Conservation (phyloP, 1,140 invertebrate species). For the Hirudo medicinalis region DNA sequence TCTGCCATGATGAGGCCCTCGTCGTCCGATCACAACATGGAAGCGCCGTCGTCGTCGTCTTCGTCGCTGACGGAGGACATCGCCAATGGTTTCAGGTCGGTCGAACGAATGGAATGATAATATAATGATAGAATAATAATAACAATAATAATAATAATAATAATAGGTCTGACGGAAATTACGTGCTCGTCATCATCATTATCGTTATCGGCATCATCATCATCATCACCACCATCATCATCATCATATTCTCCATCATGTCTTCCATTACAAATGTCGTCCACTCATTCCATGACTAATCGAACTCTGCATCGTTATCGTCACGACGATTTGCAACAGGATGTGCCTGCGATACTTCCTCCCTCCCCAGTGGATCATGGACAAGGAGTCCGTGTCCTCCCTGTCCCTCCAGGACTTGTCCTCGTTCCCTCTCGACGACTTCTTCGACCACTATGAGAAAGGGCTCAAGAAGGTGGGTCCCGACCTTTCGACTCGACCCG, state of each 20-base stretch:
- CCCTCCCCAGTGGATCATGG: constrained; percentile 40
- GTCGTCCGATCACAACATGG: not conserved
- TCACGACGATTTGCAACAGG: constrained; percentile 22
- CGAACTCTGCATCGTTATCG: not conserved
- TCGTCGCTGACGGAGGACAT: constrained; percentile 13
- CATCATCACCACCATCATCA: not conserved
- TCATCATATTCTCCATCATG: not conserved
- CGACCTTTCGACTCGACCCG: too few relatives aligned
- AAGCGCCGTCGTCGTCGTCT: not conserved
- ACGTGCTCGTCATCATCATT: not conserved
- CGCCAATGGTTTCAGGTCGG: constrained; percentile 13
- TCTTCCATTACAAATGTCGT: not conserved
- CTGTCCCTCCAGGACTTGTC: constrained; percentile 37
- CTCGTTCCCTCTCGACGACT: constrained; percentile 38
- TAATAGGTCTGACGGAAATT: not conserved
- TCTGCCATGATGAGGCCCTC: not conserved
- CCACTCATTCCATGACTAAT: too few relatives aligned
- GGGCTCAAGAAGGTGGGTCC: constrained; percentile 34
- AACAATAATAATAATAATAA: too few relatives aligned
- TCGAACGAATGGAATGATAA: too few relatives aligned
- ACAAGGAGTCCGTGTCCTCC: constrained; percentile 37
- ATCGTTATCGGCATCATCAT: not conserved
- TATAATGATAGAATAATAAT: too few relatives aligned
- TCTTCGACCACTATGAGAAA: constrained; percentile 40
- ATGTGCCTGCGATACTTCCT: constrained; percentile 40